Evolutionary conservation across 1,140 invertebrate genomes (phyloP).

Genomic region (Cyphomyrmex costatus): DNA sequence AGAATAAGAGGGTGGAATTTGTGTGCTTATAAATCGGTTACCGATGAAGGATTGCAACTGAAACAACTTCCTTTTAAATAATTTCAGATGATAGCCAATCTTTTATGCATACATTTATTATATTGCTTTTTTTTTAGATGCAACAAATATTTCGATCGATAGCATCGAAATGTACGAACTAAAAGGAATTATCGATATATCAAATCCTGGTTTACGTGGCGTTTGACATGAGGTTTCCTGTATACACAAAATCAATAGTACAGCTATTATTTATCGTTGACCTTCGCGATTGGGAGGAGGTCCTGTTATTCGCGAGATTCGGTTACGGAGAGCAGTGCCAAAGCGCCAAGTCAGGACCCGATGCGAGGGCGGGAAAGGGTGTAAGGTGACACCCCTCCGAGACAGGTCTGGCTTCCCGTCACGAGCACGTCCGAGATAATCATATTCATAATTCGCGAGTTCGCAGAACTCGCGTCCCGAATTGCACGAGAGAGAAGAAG

Average conservation of each 20-base stretch:
- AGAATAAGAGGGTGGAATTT: slow-evolving; percentile 56
- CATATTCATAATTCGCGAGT: slow-evolving; percentile 84
- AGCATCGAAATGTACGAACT: neutral
- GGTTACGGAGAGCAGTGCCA: slow-evolving; percentile 69
- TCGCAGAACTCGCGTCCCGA: slow-evolving; percentile 79
- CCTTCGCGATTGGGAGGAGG: slow-evolving; percentile 56
- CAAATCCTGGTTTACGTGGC: neutral
- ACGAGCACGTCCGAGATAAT: slow-evolving; percentile 83
- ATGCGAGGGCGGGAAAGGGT: slow-evolving; percentile 73
- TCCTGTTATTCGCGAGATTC: slow-evolving; percentile 79
- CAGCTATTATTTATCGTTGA: slow-evolving; percentile 37
- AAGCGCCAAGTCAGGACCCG: slow-evolving; percentile 63
- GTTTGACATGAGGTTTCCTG: neutral
- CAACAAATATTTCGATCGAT: neutral
- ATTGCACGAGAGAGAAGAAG: slow-evolving; percentile 47
- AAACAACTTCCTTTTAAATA: slow-evolving; percentile 12
- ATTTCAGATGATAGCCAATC: neutral
- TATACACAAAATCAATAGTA: slow-evolving; percentile 14
- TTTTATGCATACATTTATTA: neutral
- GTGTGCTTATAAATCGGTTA: neutral
- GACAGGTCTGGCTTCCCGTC: slow-evolving; percentile 82
- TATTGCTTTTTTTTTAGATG: neutral
- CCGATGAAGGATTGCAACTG: neutral
- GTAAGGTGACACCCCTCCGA: slow-evolving; percentile 84
- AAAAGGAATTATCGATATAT: neutral